Conservation (phyloP, 2,888 invertebrate genomes). For the Lycaena phlaeas region DNA sequence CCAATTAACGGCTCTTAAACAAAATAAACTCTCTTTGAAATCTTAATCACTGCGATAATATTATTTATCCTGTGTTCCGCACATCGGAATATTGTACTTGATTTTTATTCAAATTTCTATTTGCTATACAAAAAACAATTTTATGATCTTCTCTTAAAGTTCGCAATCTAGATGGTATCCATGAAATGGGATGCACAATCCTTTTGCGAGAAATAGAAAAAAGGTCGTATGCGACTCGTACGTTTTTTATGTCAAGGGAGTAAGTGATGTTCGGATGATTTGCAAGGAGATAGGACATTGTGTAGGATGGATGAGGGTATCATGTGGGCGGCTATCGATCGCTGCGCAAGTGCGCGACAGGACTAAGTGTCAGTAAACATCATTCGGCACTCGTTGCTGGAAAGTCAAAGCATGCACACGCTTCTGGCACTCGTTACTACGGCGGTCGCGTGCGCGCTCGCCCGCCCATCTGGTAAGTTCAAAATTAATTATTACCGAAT, state of each 20-base stretch:
- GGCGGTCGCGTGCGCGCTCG: conserved; percentile 36
- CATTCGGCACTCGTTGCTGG: conserved; percentile 26
- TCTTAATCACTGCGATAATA: too few relatives aligned
- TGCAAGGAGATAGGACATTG: conserved; percentile 5
- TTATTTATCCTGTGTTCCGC: too few relatives aligned
- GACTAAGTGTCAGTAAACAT: conserved; percentile 37
- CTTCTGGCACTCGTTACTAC: conserved; percentile 30
- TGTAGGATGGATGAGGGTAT: conserved; percentile 19
- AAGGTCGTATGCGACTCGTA: not conserved
- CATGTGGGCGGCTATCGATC: conserved; percentile 68
- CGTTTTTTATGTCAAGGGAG: not conserved
- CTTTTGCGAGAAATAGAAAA: not conserved
- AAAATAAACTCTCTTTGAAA: too few relatives aligned
- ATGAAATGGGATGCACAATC: conserved; percentile 4
- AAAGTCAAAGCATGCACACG: conserved; percentile 38
- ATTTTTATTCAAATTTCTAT: not conserved
- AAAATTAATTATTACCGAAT: conserved; percentile 6
- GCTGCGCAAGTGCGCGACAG: conserved; percentile 49
- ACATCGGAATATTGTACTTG: too few relatives aligned
- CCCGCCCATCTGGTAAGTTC: conserved; percentile 43
- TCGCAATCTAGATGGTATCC: too few relatives aligned
- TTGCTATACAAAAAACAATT: not conserved
- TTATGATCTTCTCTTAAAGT: not conserved
- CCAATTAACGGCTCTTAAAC: too few relatives aligned
- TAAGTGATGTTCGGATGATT: conserved; percentile 4